Conservation (phyloP, 1,140 invertebrate genomes). For the Lordiphosa clarofinis region DNA sequence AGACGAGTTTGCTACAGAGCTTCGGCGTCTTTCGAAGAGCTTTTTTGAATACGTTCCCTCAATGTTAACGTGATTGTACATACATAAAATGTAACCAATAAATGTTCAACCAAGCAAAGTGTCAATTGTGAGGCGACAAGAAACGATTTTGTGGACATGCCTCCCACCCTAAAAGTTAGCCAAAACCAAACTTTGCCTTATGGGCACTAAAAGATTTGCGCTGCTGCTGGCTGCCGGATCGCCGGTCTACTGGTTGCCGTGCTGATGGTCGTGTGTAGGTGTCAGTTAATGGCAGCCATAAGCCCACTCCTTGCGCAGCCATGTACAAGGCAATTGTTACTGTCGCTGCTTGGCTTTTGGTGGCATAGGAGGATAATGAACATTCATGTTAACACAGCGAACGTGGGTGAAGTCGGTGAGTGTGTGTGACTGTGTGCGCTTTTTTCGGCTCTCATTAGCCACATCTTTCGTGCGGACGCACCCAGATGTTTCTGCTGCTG, state of each 20-base stretch:
- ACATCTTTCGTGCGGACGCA: conserved; percentile 59
- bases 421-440: conserved; percentile 2
- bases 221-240: conserved; percentile 22
- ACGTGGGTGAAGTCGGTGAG: conserved; percentile 48
- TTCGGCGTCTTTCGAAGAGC: too few species aligned
- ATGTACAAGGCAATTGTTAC: conserved; percentile 46
- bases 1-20: too few species aligned
- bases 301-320: conserved; percentile 44
- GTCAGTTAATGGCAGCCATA: conserved; percentile 67
- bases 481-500: conserved; percentile 30
- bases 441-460: conserved; percentile 44
- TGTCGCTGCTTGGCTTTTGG: conserved; percentile 26
- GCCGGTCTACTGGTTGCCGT: not conserved
- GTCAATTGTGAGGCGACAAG: conserved; percentile 58
- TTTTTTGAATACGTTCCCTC: too few species aligned
- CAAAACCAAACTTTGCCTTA: conserved; percentile 29
- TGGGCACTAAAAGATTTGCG: conserved; percentile 39
- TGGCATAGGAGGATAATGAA: conserved; percentile 63
- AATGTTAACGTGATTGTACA: too few species aligned
- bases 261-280: conserved; percentile 47
- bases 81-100: too few species aligned
- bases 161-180: conserved; percentile 12
- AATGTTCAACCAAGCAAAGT: conserved; percentile 8
- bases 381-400: conserved; percentile 66
- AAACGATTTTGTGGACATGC: conserved; percentile 33